Conservation (phyloP, 2,797 vertebrate genomes). For the Sebastes minor region DNA sequence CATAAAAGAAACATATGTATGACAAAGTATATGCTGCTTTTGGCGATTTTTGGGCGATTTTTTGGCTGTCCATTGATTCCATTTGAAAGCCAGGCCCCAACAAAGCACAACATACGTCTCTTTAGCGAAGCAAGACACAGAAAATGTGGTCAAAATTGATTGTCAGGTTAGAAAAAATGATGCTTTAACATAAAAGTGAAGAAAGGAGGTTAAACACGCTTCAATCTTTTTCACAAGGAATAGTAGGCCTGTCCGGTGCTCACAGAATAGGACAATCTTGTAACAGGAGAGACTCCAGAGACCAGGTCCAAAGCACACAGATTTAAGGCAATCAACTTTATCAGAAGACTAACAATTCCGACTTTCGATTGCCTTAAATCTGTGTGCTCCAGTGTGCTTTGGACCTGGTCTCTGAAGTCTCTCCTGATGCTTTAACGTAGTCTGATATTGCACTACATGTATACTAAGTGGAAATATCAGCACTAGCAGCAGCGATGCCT, state of each 20-base stretch:
- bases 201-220: no score
- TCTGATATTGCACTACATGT: neutral
- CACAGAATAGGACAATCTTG: no score
- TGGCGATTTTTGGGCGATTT: neutral
- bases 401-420: no score
- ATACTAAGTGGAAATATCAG: neutral
- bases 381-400: no score
- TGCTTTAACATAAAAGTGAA: neutral
- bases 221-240: no score
- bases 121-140: neutral
- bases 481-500: neutral
- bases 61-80: neutral
- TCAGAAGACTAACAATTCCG: neutral
- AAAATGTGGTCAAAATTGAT: neutral
- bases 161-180: neutral
- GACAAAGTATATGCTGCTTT: neutral
- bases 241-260: no score
- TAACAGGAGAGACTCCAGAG: no score
- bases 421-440: neutral
- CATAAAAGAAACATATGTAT: neutral
- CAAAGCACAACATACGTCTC: neutral
- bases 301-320: neutral
- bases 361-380: neutral
- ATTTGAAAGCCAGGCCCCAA: neutral
- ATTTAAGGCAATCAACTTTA: neutral